Conservation (phyloP, 2,888 invertebrate species). For the Drosophila mercatorum region DNA sequence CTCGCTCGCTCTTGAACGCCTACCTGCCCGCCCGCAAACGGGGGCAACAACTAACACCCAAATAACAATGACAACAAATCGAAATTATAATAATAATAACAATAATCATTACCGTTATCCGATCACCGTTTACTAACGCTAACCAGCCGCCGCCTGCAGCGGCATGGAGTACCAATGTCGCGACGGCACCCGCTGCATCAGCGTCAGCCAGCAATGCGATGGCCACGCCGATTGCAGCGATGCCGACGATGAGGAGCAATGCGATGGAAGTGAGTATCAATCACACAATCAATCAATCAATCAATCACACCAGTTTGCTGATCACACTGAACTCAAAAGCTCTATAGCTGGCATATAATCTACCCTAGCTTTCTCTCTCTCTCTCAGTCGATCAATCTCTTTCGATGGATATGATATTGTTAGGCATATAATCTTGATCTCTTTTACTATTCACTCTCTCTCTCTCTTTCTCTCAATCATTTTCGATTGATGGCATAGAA, state of each 20-base stretch:
- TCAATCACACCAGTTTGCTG: slow-evolving; percentile 6
- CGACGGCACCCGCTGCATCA: slow-evolving; percentile 82
- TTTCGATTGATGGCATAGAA: background rate
- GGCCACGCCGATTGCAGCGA: slow-evolving; percentile 81
- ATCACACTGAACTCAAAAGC: background rate
- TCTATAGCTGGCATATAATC: background rate
- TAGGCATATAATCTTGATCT: too few species aligned
- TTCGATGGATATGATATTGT: background rate
- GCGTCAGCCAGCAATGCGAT: slow-evolving; percentile 82
- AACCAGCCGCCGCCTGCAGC: slow-evolving; percentile 82
- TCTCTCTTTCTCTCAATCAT: background rate
- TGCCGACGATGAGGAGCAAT: slow-evolving; percentile 84
- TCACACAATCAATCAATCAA: slow-evolving; percentile 5
- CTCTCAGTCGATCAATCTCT: background rate
- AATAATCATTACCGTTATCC: slow-evolving; percentile 28
- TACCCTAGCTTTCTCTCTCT: too few species aligned
- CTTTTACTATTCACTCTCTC: too few species aligned
- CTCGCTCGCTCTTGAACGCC: slow-evolving; percentile 7
- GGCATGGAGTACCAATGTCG: slow-evolving; percentile 82
- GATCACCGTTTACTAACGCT: slow-evolving; percentile 51
- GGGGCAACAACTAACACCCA: slow-evolving; percentile 5
- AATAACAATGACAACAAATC: slow-evolving; percentile 30
- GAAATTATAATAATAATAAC: slow-evolving; percentile 27
- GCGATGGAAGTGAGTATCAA: slow-evolving; percentile 83
- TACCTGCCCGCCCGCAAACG: background rate